Base-by-base conservation (phyloP, 2,113 vertebrate species). In the Cyanoliseus patagonus region DNA sequence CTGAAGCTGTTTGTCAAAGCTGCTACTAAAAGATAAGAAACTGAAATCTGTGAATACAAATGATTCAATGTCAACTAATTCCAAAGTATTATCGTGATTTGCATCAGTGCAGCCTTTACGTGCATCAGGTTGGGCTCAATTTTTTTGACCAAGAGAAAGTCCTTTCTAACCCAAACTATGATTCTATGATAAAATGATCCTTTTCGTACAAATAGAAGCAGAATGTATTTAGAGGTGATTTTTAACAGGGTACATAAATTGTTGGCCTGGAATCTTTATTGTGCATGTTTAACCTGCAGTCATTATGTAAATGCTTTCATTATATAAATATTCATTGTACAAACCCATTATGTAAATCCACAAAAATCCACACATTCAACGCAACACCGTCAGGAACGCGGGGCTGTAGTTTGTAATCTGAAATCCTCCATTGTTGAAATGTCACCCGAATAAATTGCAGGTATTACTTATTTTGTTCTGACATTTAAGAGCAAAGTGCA, bases 291-390 rank as follows among this genome's bases (percentile, higher is more conserved):
- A 95, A 97, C 93, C 98, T 51, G 84, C 84, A 83, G 92, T 79
- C 86, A 89, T 97, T 97, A 97, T 94, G 95, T 76, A 97, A 96
- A 97, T 97, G 87, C 41, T 37, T n/a, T 87, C 95, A 22, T 94
- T 93, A 94, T 85, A 95, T 98, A 98, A 98, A 97, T 98, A 98
- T 96, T 95, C 96, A 97, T 97, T 87, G 62, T 84, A 6, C 93
- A 75, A 97, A 96, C 20, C 83, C 84, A 95, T 97, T 97, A 97
- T 96, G 94, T 87, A 98, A 98, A 98, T 96, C 91, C 94, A 31
- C 86, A 91, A 93, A 94, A 96, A 90, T 87, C 96, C 94, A 81
- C 91, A 78, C 87, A 79, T 62, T 91, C 85, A 89, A 66, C 51
- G 5, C 3, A 68, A 67, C 44, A 20, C 68, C 39, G 6, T 30